Base-by-base conservation (phyloP, 2,888 invertebrate species). In the Clusia tigrina region DNA sequence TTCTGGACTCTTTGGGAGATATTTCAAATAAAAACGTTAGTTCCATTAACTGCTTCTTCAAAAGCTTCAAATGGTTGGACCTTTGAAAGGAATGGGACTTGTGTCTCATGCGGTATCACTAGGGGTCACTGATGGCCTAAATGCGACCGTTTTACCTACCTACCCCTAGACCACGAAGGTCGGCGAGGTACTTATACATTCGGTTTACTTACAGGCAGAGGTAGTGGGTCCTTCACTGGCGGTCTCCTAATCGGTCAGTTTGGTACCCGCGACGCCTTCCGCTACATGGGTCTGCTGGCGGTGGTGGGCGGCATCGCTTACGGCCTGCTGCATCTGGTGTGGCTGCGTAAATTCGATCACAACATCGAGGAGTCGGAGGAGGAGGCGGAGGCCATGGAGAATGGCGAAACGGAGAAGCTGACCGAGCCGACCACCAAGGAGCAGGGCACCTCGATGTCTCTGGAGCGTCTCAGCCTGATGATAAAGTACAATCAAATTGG, bases 221-320 rank as follows among this genome's bases (percentile, higher is more conserved):
- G 93, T 32, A 92, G 91, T 76, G 93, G 93, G 20, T 92, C 92
- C 74, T 93, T 93, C 68, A 87, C 90, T 6, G 93, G 93, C 20
- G 93, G 93, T 51, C 86, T 91, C 17, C 85, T 93, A 12, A 92
- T 93, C 67, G 90, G 90, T 0, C 88, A 89, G 58, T 86, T 90
- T 51, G 92, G 92, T 0, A 93, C 92, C 5, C 85, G 92, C 62
- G 88, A 91, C 76, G 90, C 92, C 0, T 94, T 93, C 79, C 87
- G 91, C 17, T 88, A 91, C 67, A 92, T 93, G 91, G 93, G 93
- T 0, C 83, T 91, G 0, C 85, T 90, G 52, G 91, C 92, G 0
- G 90, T 90, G 61, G 85, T 89, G 1, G 90, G 90, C 18, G 93
- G 92, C 23, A 85, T 90, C 2, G 79, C 88, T 2, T 93, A 93